These are phyloP conservation scores for Peromyscus melanophrys DNA, from an alignment of 2,797 vertebrate genomes.

Conservation along the genomic window DNA sequence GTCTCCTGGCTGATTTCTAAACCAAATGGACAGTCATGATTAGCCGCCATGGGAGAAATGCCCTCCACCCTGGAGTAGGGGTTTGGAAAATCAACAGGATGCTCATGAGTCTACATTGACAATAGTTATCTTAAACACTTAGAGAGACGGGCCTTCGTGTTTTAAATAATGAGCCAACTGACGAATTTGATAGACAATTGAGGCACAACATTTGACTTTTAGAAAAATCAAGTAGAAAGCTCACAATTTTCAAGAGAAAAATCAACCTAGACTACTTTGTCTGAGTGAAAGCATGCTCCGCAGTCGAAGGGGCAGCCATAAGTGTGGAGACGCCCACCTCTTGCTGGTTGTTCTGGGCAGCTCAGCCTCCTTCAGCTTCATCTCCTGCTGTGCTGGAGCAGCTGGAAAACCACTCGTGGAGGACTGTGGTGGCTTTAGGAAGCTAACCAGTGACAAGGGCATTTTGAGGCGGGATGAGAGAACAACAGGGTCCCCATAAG, in stretches of 20 bases:
- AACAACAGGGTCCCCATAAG: not conserved
- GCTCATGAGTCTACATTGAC: not conserved
- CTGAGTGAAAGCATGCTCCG: not conserved
- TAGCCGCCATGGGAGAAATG: not conserved
- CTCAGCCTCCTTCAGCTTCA: rapidly evolving
- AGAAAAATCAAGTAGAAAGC: not conserved
- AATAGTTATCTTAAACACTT: not conserved
- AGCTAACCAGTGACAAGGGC: not conserved
- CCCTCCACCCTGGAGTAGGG: rapidly evolving
- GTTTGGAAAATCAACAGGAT: not conserved
- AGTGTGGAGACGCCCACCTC: rapidly evolving
- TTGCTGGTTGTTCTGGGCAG: no score
- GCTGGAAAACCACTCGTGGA: not conserved
- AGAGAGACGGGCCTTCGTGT: not conserved
- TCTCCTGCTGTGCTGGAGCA: not conserved
- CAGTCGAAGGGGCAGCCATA: not conserved
- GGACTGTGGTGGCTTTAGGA: not conserved
- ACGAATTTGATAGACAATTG: not conserved
- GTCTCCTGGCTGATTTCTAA: not conserved
- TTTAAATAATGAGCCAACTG: not conserved
- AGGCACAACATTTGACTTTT: slow-evolving; percentile 9
- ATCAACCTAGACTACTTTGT: not conserved
- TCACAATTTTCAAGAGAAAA: not conserved
- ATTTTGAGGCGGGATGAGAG: not conserved
- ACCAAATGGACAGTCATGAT: not conserved